phyloP scores from a whole-genome alignment of 2,113 vertebrate species.

The Ursus arctos region DNA sequence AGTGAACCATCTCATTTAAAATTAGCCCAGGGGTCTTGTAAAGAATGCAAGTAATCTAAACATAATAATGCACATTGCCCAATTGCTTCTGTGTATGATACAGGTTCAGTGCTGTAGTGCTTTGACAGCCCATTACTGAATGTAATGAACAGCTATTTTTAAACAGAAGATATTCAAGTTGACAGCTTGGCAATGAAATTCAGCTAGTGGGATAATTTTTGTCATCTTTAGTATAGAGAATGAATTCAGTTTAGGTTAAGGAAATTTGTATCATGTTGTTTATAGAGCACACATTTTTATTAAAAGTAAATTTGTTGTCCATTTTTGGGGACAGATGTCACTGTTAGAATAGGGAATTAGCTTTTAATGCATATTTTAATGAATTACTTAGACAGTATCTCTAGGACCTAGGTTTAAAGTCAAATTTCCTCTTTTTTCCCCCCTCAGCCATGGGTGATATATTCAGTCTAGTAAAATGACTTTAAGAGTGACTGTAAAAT shows the following conservation, averaged over 20 bases:
- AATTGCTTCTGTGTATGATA: constrained; percentile 93
- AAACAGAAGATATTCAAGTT: constrained; percentile 91
- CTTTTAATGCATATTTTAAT: constrained; percentile 52
- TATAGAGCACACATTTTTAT: constrained; percentile 83
- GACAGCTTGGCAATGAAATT: constrained; percentile 92
- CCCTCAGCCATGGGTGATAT: background rate
- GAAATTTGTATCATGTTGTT: constrained; percentile 86
- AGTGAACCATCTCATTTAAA: constrained; percentile 94
- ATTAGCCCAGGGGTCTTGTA: constrained; percentile 91
- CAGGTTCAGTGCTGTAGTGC: constrained; percentile 89
- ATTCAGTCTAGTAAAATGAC: constrained; percentile 39
- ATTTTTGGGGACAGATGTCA: constrained; percentile 75
- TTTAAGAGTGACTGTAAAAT: background rate
- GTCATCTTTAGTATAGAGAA: constrained; percentile 87
- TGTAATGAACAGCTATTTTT: constrained; percentile 93
- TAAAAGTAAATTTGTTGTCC: constrained; percentile 81
- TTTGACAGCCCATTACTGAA: constrained; percentile 94
- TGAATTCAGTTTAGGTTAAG: constrained; percentile 88
- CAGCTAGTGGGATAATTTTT: constrained; percentile 93
- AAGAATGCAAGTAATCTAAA: constrained; percentile 92
- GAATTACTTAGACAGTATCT: constrained; percentile 14
- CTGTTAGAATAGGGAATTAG: constrained; percentile 68
- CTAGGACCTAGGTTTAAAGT: constrained; percentile 49
- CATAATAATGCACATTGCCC: constrained; percentile 92
- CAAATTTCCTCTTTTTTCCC: constrained; percentile 47